Base-by-base conservation (phyloP, 2,888 invertebrate species). In the Pollenia angustigena region DNA sequence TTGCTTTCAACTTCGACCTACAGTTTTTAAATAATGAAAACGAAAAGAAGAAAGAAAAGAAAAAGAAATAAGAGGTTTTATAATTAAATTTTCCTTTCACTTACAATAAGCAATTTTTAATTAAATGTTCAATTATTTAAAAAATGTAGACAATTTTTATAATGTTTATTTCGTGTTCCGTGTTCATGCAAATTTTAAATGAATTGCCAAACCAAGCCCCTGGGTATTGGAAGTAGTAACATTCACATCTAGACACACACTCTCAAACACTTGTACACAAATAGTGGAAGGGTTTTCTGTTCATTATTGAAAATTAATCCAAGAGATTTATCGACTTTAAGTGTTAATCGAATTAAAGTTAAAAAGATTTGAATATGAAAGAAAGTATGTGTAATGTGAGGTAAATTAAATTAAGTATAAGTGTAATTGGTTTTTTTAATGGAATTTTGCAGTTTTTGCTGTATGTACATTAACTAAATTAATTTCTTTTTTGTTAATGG, bases 1-100 rank as follows among this genome's bases (percentile, higher is more conserved):
- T 95, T 94, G 92, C 97, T 97, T 91, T 97, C 97, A 23, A 97
- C 97, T 90, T 97, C 95, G 48, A 97, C 97, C 97, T 97, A 92
- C 12, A 92, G 91, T 79, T 72, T 16, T 52, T 48, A n/a, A 46
- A 50, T 44, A 54, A 10, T 69, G 48, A 23, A 52, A 80, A 71
- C 0, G 11, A 76, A 74, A 60, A 60, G 1, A 16, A 50, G 46
- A 58, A 62, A n/a, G 42, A n/a, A 44, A 64, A 52, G 16, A 40
- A 44, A 69, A 66, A 69, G 56, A 56, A 74, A 68, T 1, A 3
- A 72, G 40, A 50, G 66, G 52, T 42, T 62, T 64, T 79, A 42
- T 86, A 80, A 83, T 86, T 86, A 64, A 76, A 85, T 64, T 80
- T 80, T 58, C 64, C 79, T 76, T 83, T 86, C 58, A 76, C 23